These are phyloP conservation scores for Cheilosia vulpina DNA, from an alignment of 2,888 invertebrate genomes.

Conservation along the genomic window DNA sequence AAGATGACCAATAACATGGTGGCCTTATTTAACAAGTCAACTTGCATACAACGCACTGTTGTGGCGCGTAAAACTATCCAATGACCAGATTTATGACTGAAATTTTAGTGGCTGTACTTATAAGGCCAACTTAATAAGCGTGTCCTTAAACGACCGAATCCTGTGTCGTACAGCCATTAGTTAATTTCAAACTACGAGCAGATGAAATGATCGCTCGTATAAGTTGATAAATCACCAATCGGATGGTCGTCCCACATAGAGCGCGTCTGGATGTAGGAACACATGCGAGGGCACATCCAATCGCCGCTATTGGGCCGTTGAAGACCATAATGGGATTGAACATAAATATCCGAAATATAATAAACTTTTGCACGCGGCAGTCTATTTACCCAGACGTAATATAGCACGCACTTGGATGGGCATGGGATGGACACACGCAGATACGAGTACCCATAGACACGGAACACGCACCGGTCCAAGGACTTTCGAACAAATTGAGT, in stretches of 20 bases:
- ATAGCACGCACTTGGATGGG: conserved; percentile 41
- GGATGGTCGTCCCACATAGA: conserved; percentile 16
- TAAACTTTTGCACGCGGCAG: conserved; percentile 45
- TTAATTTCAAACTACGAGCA: conserved; percentile 26
- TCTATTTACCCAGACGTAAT: conserved; percentile 32
- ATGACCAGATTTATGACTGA: conserved; percentile 1
- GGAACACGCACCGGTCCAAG: conserved; percentile 47
- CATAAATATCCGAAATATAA: conserved; percentile 71
- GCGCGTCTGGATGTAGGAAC: background rate
- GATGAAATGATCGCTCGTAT: conserved; percentile 52
- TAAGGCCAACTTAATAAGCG: conserved; percentile 52
- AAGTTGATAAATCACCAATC: conserved; percentile 50
- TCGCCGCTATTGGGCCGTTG: conserved; percentile 38
- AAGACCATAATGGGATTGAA: conserved; percentile 65
- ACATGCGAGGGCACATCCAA: conserved; percentile 25
- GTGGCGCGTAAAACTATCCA: conserved; percentile 2
- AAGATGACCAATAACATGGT: background rate
- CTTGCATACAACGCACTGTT: background rate
- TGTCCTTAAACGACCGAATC: conserved; percentile 49
- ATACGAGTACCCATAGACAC: no score
- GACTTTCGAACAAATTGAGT: conserved; percentile 69
- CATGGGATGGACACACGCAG: conserved; percentile 2
- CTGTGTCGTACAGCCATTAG: conserved; percentile 34
- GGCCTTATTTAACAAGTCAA: background rate
- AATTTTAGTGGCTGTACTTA: background rate